Evolutionary conservation across 2,888 invertebrate species (phyloP).

Genomic region (Phyllotreta cruciferae): DNA sequence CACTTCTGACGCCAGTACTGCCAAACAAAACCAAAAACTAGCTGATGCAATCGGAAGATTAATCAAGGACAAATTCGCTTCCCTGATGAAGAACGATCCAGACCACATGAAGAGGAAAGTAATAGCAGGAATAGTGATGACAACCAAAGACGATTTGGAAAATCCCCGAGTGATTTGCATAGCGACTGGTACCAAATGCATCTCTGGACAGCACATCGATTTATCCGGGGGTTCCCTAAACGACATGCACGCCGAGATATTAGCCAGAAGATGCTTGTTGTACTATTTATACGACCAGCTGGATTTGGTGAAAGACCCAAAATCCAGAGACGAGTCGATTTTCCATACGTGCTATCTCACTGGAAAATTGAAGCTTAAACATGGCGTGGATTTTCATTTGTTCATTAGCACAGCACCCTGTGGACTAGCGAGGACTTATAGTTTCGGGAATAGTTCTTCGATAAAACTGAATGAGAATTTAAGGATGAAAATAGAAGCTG

Average conservation of each 20-base stretch:
- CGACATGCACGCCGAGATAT: conserved; percentile 97
- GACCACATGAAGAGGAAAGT: conserved; percentile 86
- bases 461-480: conserved; percentile 86
- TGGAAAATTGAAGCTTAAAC: too few species aligned
- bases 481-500: conserved; percentile 95
- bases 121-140: conserved; percentile 93
- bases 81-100: conserved; percentile 76
- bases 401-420: conserved; percentile 98
- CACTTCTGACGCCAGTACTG: conserved; percentile 1
- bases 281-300: conserved; percentile 82
- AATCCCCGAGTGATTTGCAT: conserved; percentile 72
- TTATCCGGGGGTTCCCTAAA: conserved; percentile 86
- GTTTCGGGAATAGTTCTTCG: conserved; percentile 80
- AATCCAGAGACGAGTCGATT: conserved; percentile 47
- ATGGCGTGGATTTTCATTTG: conserved; percentile 84
- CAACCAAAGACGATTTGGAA: conserved; percentile 63
- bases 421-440: conserved; percentile 94
- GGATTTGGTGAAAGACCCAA: conserved; percentile 55
- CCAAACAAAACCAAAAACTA: conserved; percentile 68
- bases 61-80: conserved; percentile 71
- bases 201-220: conserved; percentile 92
- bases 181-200: conserved; percentile 93
- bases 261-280: conserved; percentile 82
- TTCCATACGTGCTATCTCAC: conserved; percentile 61
- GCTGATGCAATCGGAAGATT: conserved; percentile 75